Base-by-base conservation (phyloP, 2,797 vertebrate species). In the Karalla daura region DNA sequence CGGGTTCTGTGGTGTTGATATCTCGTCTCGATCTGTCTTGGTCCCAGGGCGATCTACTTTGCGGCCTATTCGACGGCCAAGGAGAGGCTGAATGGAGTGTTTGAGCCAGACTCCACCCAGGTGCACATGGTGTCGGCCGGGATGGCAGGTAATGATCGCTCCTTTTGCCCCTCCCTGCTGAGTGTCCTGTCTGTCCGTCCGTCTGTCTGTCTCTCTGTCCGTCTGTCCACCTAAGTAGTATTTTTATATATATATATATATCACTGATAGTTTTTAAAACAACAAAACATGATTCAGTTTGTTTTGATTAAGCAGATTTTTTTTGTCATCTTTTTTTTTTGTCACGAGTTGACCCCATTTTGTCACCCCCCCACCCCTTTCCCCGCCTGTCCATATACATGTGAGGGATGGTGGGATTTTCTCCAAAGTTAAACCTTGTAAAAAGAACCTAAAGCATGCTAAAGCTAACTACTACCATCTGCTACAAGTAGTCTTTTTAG, bases 71-170 rank as follows among this genome's bases (percentile, higher is more conserved):
- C 98, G 32, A 96, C 94, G 81, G 94, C 96, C 84, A 99, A 99
- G 87, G 98, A 99, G 91, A 96, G 94, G 78, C 83, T 99, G 88
- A 99, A 97, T 90, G 93, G 53, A 55, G 84, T 99, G 76, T 94
- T 98, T 79, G 95, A 94, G 83, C 95, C 96, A 33, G 98, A 99
- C 88, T 98, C 98, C 65, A 97, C 95, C 78, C 96, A 95, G 86
- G 97, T 99, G 86, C 97, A 99, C 93, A 98, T 99, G 97, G 90
- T 96, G 88, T 99, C 98, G 17, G 98, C 98, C 74, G 98, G 96
- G 81, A 88, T 98, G 89, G 98, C 98, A 98, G 98, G 98, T 98
- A 98, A 96, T 91, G 90, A 81, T 55, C 68, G 60, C 66, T 81
- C 85, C 71, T 60, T 54, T 58, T 37, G 60, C 70, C 70, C 74